Conservation (phyloP, 30 jellyfish, hydroid and myxozoan genomes). For the Sanderia malayensis region DNA sequence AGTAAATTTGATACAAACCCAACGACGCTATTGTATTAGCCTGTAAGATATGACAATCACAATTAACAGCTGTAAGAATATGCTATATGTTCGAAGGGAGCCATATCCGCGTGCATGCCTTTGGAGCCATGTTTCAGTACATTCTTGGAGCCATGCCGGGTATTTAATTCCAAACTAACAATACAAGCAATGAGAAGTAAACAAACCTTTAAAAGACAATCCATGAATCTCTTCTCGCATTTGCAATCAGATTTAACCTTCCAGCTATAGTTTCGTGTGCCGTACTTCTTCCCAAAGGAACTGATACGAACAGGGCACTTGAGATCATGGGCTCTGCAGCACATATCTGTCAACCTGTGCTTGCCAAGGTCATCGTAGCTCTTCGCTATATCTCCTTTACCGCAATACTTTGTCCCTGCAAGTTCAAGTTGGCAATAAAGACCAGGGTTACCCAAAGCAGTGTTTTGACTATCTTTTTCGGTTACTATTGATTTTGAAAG, state of each 20-base stretch:
- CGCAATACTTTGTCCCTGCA: not conserved
- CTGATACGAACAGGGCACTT: not conserved
- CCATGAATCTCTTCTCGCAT: not conserved
- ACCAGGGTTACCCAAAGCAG: no score
- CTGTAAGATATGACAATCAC: not conserved
- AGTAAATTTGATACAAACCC: slow-evolving; percentile 5
- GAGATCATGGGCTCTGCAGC: not conserved
- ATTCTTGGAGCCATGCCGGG: no score
- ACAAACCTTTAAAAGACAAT: not conserved
- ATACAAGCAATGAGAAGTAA: not conserved
- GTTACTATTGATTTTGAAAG: not conserved
- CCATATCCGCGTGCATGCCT: not conserved
- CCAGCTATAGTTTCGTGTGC: not conserved
- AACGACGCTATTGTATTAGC: not conserved
- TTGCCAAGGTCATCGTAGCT: not conserved
- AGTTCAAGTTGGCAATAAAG: no score
- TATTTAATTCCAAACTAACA: not conserved
- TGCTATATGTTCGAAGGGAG: not conserved
- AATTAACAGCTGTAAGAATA: no score
- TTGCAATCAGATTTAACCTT: not conserved
- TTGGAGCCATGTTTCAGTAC: not conserved
- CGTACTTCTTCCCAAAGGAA: not conserved
- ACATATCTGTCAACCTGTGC: not conserved
- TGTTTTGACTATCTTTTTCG: no score
- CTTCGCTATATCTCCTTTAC: not conserved